A percentile compares a stretch with the other conserved stretches of the same genome.
Conservation (phyloP, 2,113 vertebrate genomes). For the Struthio camelus region DNA sequence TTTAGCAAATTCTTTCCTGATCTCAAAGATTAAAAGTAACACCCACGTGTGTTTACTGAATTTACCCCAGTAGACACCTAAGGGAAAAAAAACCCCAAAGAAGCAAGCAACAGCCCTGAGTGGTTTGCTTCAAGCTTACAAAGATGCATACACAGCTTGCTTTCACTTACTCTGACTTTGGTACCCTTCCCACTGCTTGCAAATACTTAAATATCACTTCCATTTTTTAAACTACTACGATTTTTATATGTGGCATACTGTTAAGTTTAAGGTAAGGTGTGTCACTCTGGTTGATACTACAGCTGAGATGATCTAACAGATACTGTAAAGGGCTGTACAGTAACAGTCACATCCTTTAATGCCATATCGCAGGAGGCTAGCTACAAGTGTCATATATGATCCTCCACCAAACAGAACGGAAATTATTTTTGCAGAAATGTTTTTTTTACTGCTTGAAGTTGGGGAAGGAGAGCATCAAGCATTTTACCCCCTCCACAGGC, state of each 20-base stretch:
- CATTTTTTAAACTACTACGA: not conserved
- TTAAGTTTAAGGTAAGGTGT: not conserved
- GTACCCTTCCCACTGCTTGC: not conserved
- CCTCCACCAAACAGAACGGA: not conserved
- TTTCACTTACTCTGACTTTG: not conserved
- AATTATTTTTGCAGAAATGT: not conserved
- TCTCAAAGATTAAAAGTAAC: not conserved
- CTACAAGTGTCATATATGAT: not conserved
- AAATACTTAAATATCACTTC: not conserved
- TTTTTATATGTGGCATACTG: not conserved
- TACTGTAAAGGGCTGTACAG: not conserved
- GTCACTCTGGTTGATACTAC: not conserved
- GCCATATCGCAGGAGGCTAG: not conserved
- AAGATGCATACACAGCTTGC: not conserved
- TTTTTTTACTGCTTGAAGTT: not conserved
- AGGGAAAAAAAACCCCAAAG: not conserved
- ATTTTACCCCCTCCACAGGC: not conserved
- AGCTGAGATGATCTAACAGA: not conserved
- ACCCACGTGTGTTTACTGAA: not conserved
- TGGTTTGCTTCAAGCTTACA: not conserved
- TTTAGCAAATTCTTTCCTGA: not conserved
- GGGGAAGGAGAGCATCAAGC: not conserved
- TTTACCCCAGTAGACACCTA: not conserved
- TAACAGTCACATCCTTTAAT: not conserved
- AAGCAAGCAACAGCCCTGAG: not conserved